Percentiles rank a stretch among this genome's conserved stretches.
phyloP scores from a whole-genome alignment of 2,888 invertebrate genomes.

The Cerceris ruficornis region DNA sequence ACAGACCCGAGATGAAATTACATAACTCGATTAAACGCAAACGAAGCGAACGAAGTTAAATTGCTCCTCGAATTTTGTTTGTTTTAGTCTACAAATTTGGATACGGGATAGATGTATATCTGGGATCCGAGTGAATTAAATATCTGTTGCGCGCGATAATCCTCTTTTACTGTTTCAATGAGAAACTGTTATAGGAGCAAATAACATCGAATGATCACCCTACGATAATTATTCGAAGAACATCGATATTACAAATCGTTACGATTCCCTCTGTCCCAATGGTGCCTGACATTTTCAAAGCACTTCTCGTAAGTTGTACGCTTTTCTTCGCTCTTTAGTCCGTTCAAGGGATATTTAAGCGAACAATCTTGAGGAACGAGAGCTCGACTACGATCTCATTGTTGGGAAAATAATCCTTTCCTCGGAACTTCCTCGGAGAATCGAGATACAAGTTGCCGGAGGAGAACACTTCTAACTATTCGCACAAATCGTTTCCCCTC shows the following conservation, averaged over 20 bases:
- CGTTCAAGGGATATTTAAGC: slow-evolving; percentile 8
- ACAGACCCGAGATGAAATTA: background rate
- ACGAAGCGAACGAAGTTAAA: background rate
- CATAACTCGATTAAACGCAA: background rate
- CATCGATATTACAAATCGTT: background rate
- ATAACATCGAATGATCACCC: too few species aligned
- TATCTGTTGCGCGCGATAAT: too few species aligned
- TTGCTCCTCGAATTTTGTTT: background rate
- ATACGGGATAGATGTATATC: too few species aligned
- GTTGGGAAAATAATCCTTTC: slow-evolving; percentile 40
- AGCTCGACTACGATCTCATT: slow-evolving; percentile 32
- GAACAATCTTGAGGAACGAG: slow-evolving; percentile 9
- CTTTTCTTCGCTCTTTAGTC: background rate
- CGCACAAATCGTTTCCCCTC: slow-evolving; percentile 25
- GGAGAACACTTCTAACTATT: slow-evolving; percentile 21
- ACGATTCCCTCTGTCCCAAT: background rate
- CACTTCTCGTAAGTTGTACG: slow-evolving; percentile 4
- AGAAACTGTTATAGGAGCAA: too few species aligned
- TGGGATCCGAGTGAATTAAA: too few species aligned
- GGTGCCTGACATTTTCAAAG: background rate
- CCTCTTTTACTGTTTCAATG: too few species aligned
- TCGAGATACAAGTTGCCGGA: slow-evolving; percentile 12
- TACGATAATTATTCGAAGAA: background rate
- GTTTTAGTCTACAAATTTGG: too few species aligned
- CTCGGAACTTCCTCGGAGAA: slow-evolving; percentile 25